Base-by-base conservation (phyloP, 1,140 invertebrate genomes). In the Diabrotica virgifera region DNA sequence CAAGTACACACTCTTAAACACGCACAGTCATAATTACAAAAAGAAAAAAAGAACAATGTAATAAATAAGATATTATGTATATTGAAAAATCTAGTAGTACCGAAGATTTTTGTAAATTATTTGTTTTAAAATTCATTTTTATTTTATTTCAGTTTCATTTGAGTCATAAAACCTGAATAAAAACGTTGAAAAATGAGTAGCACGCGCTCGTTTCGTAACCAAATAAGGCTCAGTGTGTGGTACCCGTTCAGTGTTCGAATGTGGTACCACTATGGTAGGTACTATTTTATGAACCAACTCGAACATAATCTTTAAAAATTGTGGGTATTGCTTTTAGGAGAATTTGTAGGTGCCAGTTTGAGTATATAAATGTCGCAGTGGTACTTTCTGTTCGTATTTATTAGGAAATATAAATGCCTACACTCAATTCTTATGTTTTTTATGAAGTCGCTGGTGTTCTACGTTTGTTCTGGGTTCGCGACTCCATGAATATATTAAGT, bases 311-410 rank as follows among this genome's bases (percentile, higher is more conserved):
- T 61, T 35, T 14, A 61, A 61, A 61, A 61, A 52, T 61, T 61
- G 52, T 36, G 59, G 52, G 59, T 61, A 61, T 61, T 61, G 59
- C 59, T 61, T 61, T 61, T 61, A 52, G 59, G 59, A 50, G 59
- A 61, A 61, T 61, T 61, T 61, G 59, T 61, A 61, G 59, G 59
- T 61, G 59, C 59, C 59, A 61, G 59, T 35, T 61, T 12, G 24
- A 35, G 59, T 61, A 50, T 61, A 52, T 61, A 61, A 61, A 51
- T 52, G 59, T 61, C 59, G 0, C 5, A 24, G 40, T 36, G 36
- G 35, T 50, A 13, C 52, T 61, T 61, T 61, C 51, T 52, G 14
- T 52, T 52, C 24, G 59, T 64, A 59, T 59, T 64, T 64, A 59
- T 58, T 59, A 24, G 36, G 24, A 53, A 59, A 38, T 51, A 59